Conservation (phyloP, 1,140 invertebrate species). For the Dendrolimus punctatus region DNA sequence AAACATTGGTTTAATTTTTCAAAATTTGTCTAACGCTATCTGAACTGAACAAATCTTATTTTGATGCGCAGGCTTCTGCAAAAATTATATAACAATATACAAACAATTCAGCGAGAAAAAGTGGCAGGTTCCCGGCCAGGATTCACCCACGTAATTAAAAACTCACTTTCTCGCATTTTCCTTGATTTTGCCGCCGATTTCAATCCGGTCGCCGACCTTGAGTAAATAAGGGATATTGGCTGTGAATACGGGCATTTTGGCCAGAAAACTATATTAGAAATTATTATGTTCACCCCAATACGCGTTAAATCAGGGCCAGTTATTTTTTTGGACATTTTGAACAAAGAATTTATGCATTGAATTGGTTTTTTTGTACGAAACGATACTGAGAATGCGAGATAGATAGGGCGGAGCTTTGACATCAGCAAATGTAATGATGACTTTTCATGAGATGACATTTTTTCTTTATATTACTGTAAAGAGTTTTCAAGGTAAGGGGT, state of each 20-base stretch:
- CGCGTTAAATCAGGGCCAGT: constrained; percentile 33
- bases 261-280: constrained; percentile 4
- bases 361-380: background rate
- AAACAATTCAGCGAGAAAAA: too few relatives aligned
- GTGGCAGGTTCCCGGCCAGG: too few relatives aligned
- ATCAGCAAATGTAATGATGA: background rate
- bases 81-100: too few relatives aligned
- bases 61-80: too few relatives aligned
- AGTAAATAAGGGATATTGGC: constrained; percentile 54
- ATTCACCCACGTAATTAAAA: background rate
- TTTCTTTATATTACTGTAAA: too few relatives aligned
- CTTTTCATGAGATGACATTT: too few relatives aligned
- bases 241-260: constrained; percentile 59
- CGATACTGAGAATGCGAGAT: too few relatives aligned
- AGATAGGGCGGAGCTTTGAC: background rate
- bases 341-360: constrained; percentile 57
- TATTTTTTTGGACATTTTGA: constrained; percentile 54
- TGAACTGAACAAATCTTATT: too few relatives aligned
- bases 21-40: too few relatives aligned
- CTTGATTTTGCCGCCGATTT: constrained; percentile 63
- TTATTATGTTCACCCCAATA: constrained; percentile 14
- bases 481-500: too few relatives aligned
- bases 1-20: too few relatives aligned
- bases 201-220: constrained; percentile 60
- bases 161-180: constrained; percentile 60